Conservation (phyloP, 2,797 vertebrate species). For the Neosilurus hyrtlii region DNA sequence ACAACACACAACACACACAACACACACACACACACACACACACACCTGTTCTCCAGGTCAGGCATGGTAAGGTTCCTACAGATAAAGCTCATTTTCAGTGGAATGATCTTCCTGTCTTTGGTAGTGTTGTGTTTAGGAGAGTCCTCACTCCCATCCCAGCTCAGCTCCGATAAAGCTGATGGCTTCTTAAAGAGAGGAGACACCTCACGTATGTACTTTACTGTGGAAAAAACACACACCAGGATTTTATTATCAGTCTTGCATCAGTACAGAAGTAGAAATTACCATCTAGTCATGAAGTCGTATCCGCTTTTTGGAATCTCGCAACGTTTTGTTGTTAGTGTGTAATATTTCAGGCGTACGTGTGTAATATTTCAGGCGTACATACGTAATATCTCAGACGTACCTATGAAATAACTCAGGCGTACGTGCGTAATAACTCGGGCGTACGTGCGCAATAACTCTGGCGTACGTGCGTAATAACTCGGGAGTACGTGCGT, state of each 20-base stretch:
- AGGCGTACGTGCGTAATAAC: too few species aligned
- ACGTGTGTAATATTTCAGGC: too few species aligned
- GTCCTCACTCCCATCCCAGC: slow-evolving; percentile 90
- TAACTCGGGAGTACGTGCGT: too few species aligned
- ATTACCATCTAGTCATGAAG: not conserved
- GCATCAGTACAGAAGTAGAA: not conserved
- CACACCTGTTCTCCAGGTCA: slow-evolving; percentile 91
- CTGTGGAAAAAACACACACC: slow-evolving; percentile 63
- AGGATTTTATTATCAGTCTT: not conserved
- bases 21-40: not conserved
- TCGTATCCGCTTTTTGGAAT: too few species aligned
- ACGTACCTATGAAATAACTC: too few species aligned
- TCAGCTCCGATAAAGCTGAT: slow-evolving; percentile 86
- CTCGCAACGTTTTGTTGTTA: too few species aligned
- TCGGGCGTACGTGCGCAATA: too few species aligned
- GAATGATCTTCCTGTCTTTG: slow-evolving; percentile 89
- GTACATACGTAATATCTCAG: too few species aligned
- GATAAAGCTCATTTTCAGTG: slow-evolving; percentile 94
- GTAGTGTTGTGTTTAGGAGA: slow-evolving; percentile 81
- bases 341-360: too few species aligned
- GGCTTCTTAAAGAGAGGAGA: slow-evolving; percentile 95
- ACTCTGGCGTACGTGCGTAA: too few species aligned
- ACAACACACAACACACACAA: too few species aligned
- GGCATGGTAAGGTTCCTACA: slow-evolving; percentile 95
- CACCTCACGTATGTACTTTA: slow-evolving; percentile 95